Evolutionary conservation across 1,140 invertebrate species (phyloP).

Genomic region (Holotrichia oblita): DNA sequence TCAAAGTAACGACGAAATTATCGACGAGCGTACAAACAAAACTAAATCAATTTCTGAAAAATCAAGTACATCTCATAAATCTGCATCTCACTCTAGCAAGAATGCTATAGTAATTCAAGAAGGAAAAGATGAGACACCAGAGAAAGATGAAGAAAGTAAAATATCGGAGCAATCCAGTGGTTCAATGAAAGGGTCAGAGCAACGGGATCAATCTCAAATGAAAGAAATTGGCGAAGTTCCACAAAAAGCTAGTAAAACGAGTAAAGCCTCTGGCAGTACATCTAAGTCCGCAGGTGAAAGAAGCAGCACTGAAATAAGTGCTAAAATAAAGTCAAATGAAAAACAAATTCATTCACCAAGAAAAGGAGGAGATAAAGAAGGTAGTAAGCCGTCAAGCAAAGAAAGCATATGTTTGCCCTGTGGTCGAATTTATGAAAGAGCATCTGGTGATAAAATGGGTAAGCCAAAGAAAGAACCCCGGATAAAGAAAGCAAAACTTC

Average conservation of each 20-base stretch:
- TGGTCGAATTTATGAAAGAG: neutral
- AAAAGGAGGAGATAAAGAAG: neutral
- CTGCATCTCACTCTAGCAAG: neutral
- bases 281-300: neutral
- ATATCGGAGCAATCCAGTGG: neutral
- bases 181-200: neutral
- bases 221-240: neutral
- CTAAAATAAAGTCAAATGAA: neutral
- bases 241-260: neutral
- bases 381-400: neutral
- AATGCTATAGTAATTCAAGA: neutral
- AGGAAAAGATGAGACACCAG: neutral
- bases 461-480: neutral
- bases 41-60: neutral
- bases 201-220: neutral
- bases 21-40: neutral
- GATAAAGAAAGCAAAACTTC: conserved; percentile 25
- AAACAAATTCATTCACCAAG: neutral
- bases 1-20: neutral
- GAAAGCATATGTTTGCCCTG: conserved; percentile 1
- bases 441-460: conserved; percentile 23
- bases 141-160: conserved; percentile 7
- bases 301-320: neutral
- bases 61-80: neutral
- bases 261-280: no score